Base-by-base conservation (phyloP, 2,797 vertebrate species). In the Enteromius unitaeniatus region DNA sequence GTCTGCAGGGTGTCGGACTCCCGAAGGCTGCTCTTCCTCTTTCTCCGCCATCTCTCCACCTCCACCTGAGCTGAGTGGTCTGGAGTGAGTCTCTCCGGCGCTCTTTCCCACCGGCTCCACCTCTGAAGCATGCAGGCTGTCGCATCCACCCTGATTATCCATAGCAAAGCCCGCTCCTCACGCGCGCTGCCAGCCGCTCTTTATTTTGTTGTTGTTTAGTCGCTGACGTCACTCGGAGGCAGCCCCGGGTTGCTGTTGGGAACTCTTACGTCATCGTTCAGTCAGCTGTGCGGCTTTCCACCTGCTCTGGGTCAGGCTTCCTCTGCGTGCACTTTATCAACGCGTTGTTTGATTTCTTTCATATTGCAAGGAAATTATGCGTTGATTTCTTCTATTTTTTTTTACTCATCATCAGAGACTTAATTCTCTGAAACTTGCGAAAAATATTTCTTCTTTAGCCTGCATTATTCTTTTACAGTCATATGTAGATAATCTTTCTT, bases 181-280 rank as follows among this genome's bases (percentile, higher is more conserved):
- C 51, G 86, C 17, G 67, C 40, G 51, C 77, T 67, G 40, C 74
- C 76, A 80, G 85, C 88, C 85, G 89, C 77, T 82, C 78, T 62
- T 84, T 64, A 76, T 88, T 70, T 84, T 91, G 88, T 91, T 93
- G 88, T 91, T 87, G 86, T 90, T 88, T 85, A 17, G 47, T 79
- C 79, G 74, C 19, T 93, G 90, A 94, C 89, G 91, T 94, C 92
- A 92, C 75, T 75, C 28, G 62, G 49, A 83, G 78, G 79, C 87
- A 79, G 83, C 64, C 78, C 62, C 47, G 53, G 67, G 87, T 84
- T 85, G 83, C 69, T 65, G 79, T 80, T 68, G 42, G 73, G 81
- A 45, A 75, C 34, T 78, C 62, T 87, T 84, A 88, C 70, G 0
- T 89, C 64, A 87, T 83, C 78, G 51, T 45, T 47, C 19, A 65